Percentiles rank a stretch among this genome's conserved stretches.
These are phyloP conservation scores for Patiria pectinifera DNA, from an alignment of 53 echinoderm and acorn worm species.

Conservation along the genomic window DNA sequence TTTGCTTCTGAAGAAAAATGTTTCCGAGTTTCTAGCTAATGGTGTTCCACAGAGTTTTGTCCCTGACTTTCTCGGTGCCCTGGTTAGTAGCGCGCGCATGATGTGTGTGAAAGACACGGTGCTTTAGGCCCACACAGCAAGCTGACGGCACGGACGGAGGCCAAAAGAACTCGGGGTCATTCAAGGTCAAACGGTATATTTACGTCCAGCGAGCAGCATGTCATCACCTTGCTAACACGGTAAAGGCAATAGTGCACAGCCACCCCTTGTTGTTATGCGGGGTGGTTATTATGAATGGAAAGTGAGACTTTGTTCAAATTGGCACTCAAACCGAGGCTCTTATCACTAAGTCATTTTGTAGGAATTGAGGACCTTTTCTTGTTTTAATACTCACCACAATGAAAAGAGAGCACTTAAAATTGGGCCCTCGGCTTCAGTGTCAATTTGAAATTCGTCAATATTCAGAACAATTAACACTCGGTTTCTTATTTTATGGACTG, in stretches of 20 bases:
- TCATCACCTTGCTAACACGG: conserved; percentile 53
- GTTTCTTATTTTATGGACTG: too few relatives aligned
- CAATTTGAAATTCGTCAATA: too few relatives aligned
- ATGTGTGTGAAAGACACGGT: too few relatives aligned
- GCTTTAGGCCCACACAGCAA: conserved; percentile 25
- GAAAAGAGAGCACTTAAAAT: too few relatives aligned
- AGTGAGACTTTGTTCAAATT: too few relatives aligned
- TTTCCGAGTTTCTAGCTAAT: not conserved
- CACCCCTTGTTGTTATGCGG: not conserved
- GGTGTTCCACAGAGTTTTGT: not conserved
- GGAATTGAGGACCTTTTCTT: too few relatives aligned
- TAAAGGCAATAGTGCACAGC: conserved; percentile 9
- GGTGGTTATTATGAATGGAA: not conserved
- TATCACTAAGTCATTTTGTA: too few relatives aligned
- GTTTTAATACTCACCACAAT: too few relatives aligned
- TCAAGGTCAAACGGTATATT: conserved; percentile 53
- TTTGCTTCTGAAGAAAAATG: not conserved
- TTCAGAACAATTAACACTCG: too few relatives aligned
- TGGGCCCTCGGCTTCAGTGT: too few relatives aligned
- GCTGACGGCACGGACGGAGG: conserved; percentile 6
- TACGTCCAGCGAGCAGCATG: conserved; percentile 12
- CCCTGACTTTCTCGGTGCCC: too few relatives aligned
- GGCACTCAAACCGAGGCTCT: too few relatives aligned
- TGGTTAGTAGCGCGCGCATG: not conserved
- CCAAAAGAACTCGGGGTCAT: conserved; percentile 14